A percentile compares a stretch with the other conserved stretches of the same genome.
These are phyloP conservation scores for Eremophila alpestris DNA, from an alignment of 2,797 vertebrate species.

Conservation along the genomic window DNA sequence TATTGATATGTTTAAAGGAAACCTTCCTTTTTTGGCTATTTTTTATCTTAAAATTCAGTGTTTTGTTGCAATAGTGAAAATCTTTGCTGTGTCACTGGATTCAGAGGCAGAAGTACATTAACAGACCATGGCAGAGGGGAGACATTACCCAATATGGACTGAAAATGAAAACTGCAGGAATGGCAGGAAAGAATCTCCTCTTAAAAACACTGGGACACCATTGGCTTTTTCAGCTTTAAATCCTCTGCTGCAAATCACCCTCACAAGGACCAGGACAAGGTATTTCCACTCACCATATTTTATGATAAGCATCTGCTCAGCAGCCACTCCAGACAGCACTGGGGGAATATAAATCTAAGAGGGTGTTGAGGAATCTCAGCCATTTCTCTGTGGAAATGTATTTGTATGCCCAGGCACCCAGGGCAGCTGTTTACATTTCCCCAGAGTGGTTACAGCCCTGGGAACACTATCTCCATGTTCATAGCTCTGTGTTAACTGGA, in stretches of 20 bases:
- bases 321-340: background rate
- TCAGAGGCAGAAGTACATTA: background rate
- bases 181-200: background rate
- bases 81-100: background rate
- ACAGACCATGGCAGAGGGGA: background rate
- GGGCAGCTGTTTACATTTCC: background rate
- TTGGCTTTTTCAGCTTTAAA: background rate
- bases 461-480: background rate
- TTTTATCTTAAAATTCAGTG: background rate
- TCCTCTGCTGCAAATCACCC: background rate
- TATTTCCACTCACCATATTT: background rate
- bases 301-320: background rate
- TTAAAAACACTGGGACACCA: background rate
- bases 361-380: background rate
- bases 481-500: background rate
- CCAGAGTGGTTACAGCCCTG: background rate
- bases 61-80: constrained; percentile 8
- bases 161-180: constrained; percentile 25
- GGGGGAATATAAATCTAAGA: background rate
- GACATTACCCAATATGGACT: constrained; percentile 42
- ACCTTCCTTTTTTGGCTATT: constrained; percentile 30
- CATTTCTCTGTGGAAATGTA: background rate
- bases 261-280: background rate
- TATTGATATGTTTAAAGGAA: constrained; percentile 45
- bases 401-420: background rate